Evolutionary conservation across 2,797 vertebrate species (phyloP), one percentile per base, ranked within the genome.

Genomic region (Sciurus vulgaris): DNA sequence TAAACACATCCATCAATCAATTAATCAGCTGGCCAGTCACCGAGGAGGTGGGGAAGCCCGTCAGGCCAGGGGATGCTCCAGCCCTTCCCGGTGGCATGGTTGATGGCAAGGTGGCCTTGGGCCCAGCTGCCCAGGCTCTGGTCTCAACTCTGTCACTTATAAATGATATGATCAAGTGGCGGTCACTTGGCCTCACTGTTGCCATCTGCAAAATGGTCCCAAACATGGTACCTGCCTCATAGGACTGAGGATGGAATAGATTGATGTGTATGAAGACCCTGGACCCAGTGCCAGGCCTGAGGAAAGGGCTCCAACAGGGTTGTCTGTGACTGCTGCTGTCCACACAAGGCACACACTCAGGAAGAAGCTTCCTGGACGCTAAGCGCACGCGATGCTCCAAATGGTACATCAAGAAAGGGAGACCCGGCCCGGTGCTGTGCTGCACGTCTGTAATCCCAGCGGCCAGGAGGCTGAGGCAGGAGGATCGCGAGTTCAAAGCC

Each of bases 201-300:
- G 15, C 67, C 47, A 77, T 51, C 91, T 92, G 78, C 86, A 67
- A 81, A 90, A 88, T 70, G 78, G 78, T 51, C 20, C 15, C 41
- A 56, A 73, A 69, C 28, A 30, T 2, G n/a, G 47, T 12, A 10
- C 14, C 24, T 76, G 49, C 79, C 33, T 74, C 41, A 24, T 10
- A 26, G 15, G 33, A 56, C 7, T 63, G 79, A 33, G n/a, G 70
- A 73, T 61, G 51, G n/a, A 88, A 61, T 59, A 67, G 5, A 38
- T 5, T 0, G 35, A 85, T 49, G 18, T 0, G 7, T 28, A 14
- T 47, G 35, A 78, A 82, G 78, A 22, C n/a, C n/a, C 17, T 11
- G 41, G 67, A 33, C n/a, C 12, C 12, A n/a, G 41, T 12, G 72
- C 44, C 20, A 47, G 77, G 56, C 49, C n/a, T 0, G 2, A n/a